A percentile compares a stretch with the other conserved stretches of the same genome.
These are phyloP conservation scores for Trissolcus japonicus DNA, from an alignment of 2,888 invertebrate genomes.

Conservation along the genomic window DNA sequence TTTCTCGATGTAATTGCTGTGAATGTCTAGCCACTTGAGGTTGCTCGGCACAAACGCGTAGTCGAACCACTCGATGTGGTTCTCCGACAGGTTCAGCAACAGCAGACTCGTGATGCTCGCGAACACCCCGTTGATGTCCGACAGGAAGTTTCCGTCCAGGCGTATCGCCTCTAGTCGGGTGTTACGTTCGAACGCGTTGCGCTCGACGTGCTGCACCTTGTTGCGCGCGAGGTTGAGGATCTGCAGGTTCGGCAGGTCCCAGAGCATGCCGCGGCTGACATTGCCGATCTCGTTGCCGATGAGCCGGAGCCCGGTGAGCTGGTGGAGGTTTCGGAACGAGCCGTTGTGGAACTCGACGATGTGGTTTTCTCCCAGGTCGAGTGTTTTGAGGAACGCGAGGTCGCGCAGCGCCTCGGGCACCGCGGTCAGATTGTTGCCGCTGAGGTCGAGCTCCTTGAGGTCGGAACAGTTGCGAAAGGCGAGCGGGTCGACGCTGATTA, in stretches of 20 bases:
- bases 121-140: conserved; percentile 93
- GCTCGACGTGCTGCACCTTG: conserved; percentile 89
- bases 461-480: conserved; percentile 93
- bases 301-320: conserved; percentile 90
- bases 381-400: conserved; percentile 88
- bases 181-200: conserved; percentile 89
- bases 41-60: conserved; percentile 93
- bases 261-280: conserved; percentile 89
- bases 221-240: conserved; percentile 93
- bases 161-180: conserved; percentile 89
- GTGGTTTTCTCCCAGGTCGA: conserved; percentile 95
- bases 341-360: conserved; percentile 89
- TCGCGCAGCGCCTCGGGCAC: conserved; percentile 91
- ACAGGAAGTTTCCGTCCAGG: conserved; percentile 90
- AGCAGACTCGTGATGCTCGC: conserved; percentile 89
- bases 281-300: conserved; percentile 94
- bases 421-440: conserved; percentile 88
- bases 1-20: conserved; percentile 91
- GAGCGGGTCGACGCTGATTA: conserved; percentile 86
- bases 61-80: conserved; percentile 94
- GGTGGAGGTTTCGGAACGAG: conserved; percentile 89
- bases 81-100: conserved; percentile 93
- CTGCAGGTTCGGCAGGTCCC: conserved; percentile 89
- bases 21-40: conserved; percentile 93
- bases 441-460: conserved; percentile 91